Evolutionary conservation across 1,140 invertebrate species (phyloP).

Genomic region (Oedothorax gibbosus): DNA sequence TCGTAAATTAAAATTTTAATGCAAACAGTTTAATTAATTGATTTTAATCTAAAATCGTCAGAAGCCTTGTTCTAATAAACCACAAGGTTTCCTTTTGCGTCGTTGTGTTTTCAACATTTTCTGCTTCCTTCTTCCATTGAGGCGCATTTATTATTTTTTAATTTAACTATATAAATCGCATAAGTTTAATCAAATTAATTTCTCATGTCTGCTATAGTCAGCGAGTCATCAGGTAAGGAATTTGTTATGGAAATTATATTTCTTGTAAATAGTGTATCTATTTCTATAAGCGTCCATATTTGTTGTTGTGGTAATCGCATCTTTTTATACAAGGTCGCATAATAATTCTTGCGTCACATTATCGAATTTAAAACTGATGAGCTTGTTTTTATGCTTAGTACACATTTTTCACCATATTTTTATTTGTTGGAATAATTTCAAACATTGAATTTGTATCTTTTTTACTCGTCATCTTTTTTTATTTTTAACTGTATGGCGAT

Average conservation of each 20-base stretch:
- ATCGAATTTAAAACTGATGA: not conserved
- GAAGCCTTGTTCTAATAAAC: not conserved
- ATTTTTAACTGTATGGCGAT: too few relatives aligned
- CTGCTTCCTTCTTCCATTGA: not conserved
- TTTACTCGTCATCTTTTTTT: too few relatives aligned
- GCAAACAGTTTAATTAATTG: too few relatives aligned
- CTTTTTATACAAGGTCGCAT: not conserved
- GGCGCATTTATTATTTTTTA: conserved; percentile 10
- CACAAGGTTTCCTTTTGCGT: not conserved
- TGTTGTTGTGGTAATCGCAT: not conserved
- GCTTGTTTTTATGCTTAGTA: not conserved
- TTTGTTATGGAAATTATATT: too few relatives aligned
- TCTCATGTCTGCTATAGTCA: conserved; percentile 47
- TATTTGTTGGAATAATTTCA: too few relatives aligned
- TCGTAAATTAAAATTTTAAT: too few relatives aligned
- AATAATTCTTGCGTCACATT: not conserved
- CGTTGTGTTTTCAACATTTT: not conserved
- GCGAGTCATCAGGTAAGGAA: conserved; percentile 51
- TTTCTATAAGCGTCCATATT: not conserved
- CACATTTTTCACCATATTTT: too few relatives aligned
- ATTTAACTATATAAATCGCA: not conserved
- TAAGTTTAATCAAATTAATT: too few relatives aligned
- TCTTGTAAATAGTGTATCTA: too few relatives aligned
- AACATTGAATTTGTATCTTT: too few relatives aligned
- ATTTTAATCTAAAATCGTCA: too few relatives aligned